Evolutionary conservation across 2,113 vertebrate species (phyloP).

Genomic region (Grantiella picta): DNA sequence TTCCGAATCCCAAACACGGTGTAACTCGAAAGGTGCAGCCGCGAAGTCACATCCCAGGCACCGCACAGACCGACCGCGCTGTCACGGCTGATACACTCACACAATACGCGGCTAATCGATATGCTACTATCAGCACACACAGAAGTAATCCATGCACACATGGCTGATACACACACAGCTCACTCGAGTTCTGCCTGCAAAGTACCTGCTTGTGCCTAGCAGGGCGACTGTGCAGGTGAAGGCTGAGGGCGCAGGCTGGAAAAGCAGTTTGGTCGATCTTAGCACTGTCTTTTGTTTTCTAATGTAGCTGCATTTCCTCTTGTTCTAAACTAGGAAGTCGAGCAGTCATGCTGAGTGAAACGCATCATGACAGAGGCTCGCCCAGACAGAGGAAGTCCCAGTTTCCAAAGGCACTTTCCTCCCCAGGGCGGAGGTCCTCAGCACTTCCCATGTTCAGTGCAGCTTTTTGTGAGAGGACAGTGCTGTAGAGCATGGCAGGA

Average conservation of each 20-base stretch:
- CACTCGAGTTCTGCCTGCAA: neutral
- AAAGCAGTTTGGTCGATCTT: neutral
- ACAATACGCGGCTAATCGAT: neutral
- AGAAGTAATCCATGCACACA: neutral
- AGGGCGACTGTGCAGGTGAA: accelerated
- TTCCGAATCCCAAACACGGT: neutral
- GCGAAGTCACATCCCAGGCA: neutral
- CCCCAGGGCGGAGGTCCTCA: accelerated
- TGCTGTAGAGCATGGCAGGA: neutral
- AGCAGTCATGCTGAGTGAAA: accelerated
- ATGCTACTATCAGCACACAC: too few relatives aligned
- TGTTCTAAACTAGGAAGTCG: neutral
- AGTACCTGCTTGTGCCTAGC: accelerated
- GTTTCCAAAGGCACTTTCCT: neutral
- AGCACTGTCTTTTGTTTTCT: accelerated
- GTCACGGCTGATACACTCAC: accelerated
- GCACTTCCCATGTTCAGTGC: neutral
- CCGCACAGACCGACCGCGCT: accelerated
- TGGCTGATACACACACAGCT: neutral
- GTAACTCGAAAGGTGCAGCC: neutral
- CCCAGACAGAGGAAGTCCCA: too few relatives aligned
- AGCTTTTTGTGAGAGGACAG: neutral
- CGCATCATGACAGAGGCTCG: accelerated
- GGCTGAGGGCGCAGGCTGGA: accelerated
- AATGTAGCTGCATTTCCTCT: neutral